Base-by-base conservation (phyloP, 2,113 vertebrate species). In the Antigone vipio region DNA sequence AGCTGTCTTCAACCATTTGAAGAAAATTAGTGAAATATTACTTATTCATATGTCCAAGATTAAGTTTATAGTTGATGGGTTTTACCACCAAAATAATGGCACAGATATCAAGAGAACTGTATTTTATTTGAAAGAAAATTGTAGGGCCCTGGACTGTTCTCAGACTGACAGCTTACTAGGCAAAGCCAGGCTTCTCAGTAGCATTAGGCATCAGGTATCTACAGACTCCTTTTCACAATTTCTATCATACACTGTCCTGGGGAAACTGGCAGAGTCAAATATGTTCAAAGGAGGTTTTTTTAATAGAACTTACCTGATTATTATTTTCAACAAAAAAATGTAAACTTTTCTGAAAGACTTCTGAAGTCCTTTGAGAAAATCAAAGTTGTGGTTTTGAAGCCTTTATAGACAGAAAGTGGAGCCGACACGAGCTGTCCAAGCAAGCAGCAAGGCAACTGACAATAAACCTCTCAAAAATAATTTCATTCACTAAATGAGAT, bases 401-500 rank as follows among this genome's bases (percentile, higher is more conserved):
- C 44, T 78, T 56, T 60, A 67, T 18, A 68, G 52, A 45, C 49
- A 67, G 75, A 55, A 91, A 95, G 63, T 3, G 11, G 49, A 91
- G 44, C 71, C 47, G 52, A 84, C 73, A 75, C 15, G 21, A 83
- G 15, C 64, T 87, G 73, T 32, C 38, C 80, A 68, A 87, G 60
- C 21, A 85, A 95, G 78, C 55, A 92, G 72, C 44, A 84, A 78
- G 44, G 56, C 24, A 75, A 91, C 76, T 60, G 60, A 92, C 73
- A 93, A 94, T 78, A 95, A 89, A 85, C 23, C 44, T 82, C 87
- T 87, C 93, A 81, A 89, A 97, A 94, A 95, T 77, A 92, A 92
- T 95, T 95, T 95, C 62, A 71, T 67, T 94, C 84, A 35, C 19
- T 56, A 91, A 95, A 97, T 95, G 73, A 95, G 89, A 96, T 95